These are phyloP conservation scores for Phacellophora camtschatica DNA, from an alignment of 30 jellyfish, hydroid and myxozoan genomes.

Conservation along the genomic window DNA sequence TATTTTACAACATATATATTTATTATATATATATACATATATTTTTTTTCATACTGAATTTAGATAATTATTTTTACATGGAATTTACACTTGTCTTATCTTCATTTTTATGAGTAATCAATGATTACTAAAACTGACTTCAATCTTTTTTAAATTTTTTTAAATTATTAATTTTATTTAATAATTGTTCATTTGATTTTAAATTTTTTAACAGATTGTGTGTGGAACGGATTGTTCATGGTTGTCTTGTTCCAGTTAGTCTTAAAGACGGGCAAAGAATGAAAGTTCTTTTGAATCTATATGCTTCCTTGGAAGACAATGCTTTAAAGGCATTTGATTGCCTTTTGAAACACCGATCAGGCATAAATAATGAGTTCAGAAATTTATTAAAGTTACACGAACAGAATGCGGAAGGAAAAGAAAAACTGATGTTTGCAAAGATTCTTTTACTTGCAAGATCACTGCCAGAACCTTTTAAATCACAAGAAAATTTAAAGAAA, in stretches of 20 bases:
- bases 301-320: constrained; percentile 64
- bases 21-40: too few relatives aligned
- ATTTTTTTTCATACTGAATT: too few relatives aligned
- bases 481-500: constrained; percentile 91
- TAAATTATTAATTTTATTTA: not conserved
- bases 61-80: too few relatives aligned
- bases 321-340: constrained; percentile 63
- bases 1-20: too few relatives aligned
- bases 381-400: constrained; percentile 32
- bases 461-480: constrained; percentile 84
- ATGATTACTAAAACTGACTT: too few relatives aligned
- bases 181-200: not conserved
- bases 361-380: constrained; percentile 41
- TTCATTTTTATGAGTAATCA: too few relatives aligned
- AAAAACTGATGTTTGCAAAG: constrained; percentile 2
- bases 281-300: constrained; percentile 66
- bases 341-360: constrained; percentile 41
- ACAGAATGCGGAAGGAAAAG: constrained; percentile 23
- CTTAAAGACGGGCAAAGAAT: constrained; percentile 65
- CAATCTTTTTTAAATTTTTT: too few relatives aligned
- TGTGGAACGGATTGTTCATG: constrained; percentile 86
- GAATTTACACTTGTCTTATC: too few relatives aligned
- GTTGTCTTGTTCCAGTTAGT: constrained; percentile 93
- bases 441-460: constrained; percentile 39
- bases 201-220: constrained; percentile 53